These are phyloP conservation scores for Leptonema lineaticorne DNA, from an alignment of 1,140 invertebrate genomes.

Conservation along the genomic window DNA sequence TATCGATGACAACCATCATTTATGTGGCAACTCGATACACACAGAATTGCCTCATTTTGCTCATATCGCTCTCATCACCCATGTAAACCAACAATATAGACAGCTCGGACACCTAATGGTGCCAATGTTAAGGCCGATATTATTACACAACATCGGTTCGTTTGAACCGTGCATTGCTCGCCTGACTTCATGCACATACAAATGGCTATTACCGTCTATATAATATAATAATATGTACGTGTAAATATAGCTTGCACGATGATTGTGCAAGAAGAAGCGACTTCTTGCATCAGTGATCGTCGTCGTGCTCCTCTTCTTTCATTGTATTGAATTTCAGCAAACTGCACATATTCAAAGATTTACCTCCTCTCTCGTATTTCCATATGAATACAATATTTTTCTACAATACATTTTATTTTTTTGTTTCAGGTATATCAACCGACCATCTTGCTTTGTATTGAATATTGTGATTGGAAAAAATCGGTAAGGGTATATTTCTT, in stretches of 20 bases:
- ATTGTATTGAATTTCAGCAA: background rate
- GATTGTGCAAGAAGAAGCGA: constrained; percentile 17
- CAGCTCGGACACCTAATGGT: constrained; percentile 12
- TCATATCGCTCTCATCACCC: background rate
- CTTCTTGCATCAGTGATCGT: constrained; percentile 8
- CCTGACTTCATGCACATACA: background rate
- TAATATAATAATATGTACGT: no score
- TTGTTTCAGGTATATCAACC: constrained; percentile 12
- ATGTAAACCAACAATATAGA: background rate
- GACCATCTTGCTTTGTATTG: background rate
- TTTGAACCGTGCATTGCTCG: constrained; percentile 21
- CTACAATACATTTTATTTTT: background rate
- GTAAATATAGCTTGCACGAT: constrained; percentile 1
- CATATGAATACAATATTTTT: background rate
- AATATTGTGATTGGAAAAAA: background rate
- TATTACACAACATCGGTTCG: constrained; percentile 16
- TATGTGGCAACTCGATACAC: background rate
- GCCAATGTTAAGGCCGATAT: constrained; percentile 24
- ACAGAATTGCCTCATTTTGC: constrained; percentile 11
- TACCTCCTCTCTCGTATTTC: no score
- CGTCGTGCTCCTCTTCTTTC: background rate
- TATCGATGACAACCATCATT: no score
- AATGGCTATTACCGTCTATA: no score
- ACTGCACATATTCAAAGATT: no score
- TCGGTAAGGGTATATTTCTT: background rate